These are phyloP conservation scores for Amphimallon solstitiale DNA, from an alignment of 2,888 invertebrate species.

Conservation along the genomic window DNA sequence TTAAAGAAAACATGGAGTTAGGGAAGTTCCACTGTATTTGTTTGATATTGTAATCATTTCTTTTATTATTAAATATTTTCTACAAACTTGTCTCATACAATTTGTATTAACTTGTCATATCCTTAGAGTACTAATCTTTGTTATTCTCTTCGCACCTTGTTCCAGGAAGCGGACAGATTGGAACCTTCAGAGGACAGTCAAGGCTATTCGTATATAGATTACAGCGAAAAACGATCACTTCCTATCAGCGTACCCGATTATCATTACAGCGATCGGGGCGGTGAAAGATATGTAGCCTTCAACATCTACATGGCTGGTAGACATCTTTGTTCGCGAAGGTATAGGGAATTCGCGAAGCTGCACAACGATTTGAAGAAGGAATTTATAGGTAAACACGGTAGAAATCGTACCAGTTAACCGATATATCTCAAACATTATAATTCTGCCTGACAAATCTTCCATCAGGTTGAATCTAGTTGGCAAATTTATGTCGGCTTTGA, in stretches of 20 bases:
- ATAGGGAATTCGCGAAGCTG: conserved; percentile 93
- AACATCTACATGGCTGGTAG: conserved; percentile 99
- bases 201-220: conserved; percentile 86
- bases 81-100: too few species aligned
- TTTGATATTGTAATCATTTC: too few species aligned
- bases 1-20: too few species aligned
- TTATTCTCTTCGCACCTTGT: conserved; percentile 32
- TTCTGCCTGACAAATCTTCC: too few species aligned
- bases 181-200: conserved; percentile 85
- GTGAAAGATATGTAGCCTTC: conserved; percentile 92
- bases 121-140: too few species aligned
- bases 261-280: conserved; percentile 85
- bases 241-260: conserved; percentile 96
- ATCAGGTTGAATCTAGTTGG: too few species aligned
- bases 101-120: too few species aligned
- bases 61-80: too few species aligned
- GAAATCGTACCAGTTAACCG: neutral
- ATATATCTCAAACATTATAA: too few species aligned
- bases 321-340: conserved; percentile 95
- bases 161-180: conserved; percentile 83
- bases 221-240: conserved; percentile 92
- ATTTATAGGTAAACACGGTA: conserved; percentile 75
- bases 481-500: too few species aligned
- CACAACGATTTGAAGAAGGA: conserved; percentile 91
- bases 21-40: too few species aligned